Percentiles rank a stretch among this genome's conserved stretches.
These are phyloP conservation scores for Ictidomys tridecemlineatus DNA, from an alignment of 2,113 vertebrate genomes.

Conservation along the genomic window DNA sequence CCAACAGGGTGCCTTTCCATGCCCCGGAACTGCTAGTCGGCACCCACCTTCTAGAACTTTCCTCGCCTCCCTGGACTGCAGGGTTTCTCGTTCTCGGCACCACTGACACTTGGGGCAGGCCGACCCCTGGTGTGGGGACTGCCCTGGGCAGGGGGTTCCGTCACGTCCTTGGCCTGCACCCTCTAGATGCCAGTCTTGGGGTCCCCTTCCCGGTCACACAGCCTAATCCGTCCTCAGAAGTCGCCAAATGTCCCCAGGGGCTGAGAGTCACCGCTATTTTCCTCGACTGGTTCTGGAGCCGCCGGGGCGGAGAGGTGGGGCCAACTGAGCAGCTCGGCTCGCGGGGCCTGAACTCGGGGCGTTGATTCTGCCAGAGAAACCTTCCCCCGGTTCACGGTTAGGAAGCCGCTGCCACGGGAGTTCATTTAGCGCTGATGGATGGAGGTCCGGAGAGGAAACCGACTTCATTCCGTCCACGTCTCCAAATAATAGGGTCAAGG, in stretches of 20 bases:
- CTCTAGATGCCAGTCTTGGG: accelerated
- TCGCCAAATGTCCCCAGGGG: neutral
- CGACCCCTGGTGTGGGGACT: accelerated
- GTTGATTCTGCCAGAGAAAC: neutral
- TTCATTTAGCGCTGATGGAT: neutral
- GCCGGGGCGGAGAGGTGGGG: neutral
- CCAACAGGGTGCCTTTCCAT: accelerated
- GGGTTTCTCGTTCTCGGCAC: accelerated
- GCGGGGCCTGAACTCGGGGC: neutral
- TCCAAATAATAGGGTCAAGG: constrained; percentile 30
- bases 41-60: neutral
- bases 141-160: neutral
- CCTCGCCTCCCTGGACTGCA: neutral
- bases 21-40: neutral
- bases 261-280: neutral
- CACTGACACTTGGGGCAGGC: accelerated
- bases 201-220: neutral
- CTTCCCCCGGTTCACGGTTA: neutral
- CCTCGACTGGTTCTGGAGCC: accelerated
- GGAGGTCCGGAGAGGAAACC: neutral
- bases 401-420: neutral
- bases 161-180: neutral
- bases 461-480: neutral
- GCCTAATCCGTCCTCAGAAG: neutral
- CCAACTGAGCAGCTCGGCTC: neutral